phyloP scores from a whole-genome alignment of 2,797 vertebrate genomes.

The Syngnathus acus region DNA sequence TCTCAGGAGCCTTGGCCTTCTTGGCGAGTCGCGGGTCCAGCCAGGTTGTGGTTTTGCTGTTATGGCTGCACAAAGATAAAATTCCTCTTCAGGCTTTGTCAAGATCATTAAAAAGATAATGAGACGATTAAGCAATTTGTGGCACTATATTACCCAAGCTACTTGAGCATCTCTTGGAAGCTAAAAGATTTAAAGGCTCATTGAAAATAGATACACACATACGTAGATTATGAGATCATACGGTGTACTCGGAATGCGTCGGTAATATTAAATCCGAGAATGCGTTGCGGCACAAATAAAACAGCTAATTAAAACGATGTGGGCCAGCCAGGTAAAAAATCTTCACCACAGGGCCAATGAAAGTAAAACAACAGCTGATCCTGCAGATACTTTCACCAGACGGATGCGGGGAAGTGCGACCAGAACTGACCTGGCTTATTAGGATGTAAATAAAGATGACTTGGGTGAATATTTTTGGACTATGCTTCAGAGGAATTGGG shows the following conservation, averaged over 20 bases:
- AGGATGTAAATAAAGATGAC: not conserved
- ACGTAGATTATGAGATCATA: not conserved
- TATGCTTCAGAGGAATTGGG: conserved; percentile 7
- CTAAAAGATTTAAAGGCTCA: conserved; percentile 18
- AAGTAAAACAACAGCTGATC: not conserved
- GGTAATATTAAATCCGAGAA: conserved; percentile 20
- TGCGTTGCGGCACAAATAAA: conserved; percentile 4
- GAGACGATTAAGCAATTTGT: conserved; percentile 20
- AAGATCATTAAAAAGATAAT: conserved; percentile 5
- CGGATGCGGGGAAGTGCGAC: not conserved
- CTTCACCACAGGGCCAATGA: not conserved
- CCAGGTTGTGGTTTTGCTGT: conserved; percentile 98
- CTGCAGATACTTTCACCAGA: not conserved
- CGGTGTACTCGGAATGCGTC: conserved; percentile 9
- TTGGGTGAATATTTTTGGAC: not conserved
- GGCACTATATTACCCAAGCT: conserved; percentile 14
- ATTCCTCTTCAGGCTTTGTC: conserved; percentile 13
- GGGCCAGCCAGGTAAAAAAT: not conserved
- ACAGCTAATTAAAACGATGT: conserved; percentile 5
- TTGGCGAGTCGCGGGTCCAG: conserved; percentile 93
- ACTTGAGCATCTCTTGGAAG: conserved; percentile 12
- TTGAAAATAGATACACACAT: not conserved
- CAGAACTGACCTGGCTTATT: not conserved
- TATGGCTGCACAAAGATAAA: conserved; percentile 76
- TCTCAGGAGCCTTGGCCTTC: conserved; percentile 95